Evolutionary conservation across 2,113 vertebrate genomes (phyloP).

Genomic region (Numenius arquata): DNA sequence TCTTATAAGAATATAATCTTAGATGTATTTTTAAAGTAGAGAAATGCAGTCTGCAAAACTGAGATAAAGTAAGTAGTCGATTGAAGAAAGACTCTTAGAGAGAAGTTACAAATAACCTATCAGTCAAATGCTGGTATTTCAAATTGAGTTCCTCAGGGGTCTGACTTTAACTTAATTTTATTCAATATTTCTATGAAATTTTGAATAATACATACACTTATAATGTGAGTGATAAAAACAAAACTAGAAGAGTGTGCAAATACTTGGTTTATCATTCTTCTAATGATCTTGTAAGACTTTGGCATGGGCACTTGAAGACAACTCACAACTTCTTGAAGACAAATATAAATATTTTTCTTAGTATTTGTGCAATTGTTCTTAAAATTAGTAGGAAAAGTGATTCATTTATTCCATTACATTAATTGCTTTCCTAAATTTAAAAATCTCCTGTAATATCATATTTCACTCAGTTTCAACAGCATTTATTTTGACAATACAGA

Average conservation of each 20-base stretch:
- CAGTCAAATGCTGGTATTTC: background rate
- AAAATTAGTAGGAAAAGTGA: background rate
- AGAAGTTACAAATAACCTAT: background rate
- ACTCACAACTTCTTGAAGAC: background rate
- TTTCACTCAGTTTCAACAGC: background rate
- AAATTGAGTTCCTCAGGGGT: background rate
- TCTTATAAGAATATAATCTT: background rate
- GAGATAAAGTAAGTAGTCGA: background rate
- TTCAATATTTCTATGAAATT: background rate
- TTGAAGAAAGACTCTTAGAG: background rate
- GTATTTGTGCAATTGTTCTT: background rate
- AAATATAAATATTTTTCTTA: background rate
- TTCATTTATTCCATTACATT: background rate
- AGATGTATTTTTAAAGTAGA: background rate
- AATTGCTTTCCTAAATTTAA: background rate
- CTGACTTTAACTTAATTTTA: background rate
- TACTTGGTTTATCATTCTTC: background rate
- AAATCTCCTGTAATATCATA: background rate
- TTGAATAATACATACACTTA: background rate
- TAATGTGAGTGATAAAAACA: accelerated
- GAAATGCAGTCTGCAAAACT: background rate
- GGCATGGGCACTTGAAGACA: background rate
- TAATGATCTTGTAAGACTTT: background rate
- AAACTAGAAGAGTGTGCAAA: background rate
- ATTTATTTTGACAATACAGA: background rate